Evolutionary conservation across 2,113 vertebrate species (phyloP), one percentile per base, ranked within the genome.

Genomic region (Phylloscopus whistleri): DNA sequence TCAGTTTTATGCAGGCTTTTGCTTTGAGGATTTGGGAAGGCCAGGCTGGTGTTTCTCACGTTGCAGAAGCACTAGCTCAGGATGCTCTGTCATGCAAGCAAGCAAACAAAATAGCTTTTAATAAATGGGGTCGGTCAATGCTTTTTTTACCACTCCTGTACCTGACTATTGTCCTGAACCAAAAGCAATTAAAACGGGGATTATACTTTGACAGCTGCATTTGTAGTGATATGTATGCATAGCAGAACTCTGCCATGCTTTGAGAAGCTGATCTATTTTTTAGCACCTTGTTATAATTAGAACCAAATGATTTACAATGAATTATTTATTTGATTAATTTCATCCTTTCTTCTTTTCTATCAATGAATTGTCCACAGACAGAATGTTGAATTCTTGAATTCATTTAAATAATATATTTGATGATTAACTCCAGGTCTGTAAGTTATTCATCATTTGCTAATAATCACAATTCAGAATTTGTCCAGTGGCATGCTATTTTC

Each of bases 301-400:
- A 87, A 79, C n/a, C 1, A 4, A 56, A 19, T 85, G 58, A 93
- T 90, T 96, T 88, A 90, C 67, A 68, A 81, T 94, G 2, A 96
- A 97, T 96, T 93, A 94, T 97, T 96, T 91, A 95, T 93, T 94
- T 96, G 82, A 95, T 96, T 92, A 77, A 95, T 96, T 95, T 90
- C 4, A 75, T 55, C 70, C 48, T 87, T 92, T 96, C 84, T 89
- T 82, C 18, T 92, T 80, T 85, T 69, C 82, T 93, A 23, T 69
- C 75, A 93, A 64, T 88, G 87, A 91, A 83, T 87, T 96, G 51
- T 87, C 46, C 41, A 35, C 60, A n/a, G 89, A 74, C 51, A 95
- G 87, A 62, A 74, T 20, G 59, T 64, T 81, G 60, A 92, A 96
- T 82, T 79, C 87, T 74, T 84, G 24, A 90, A 94, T 93, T 94